These are phyloP conservation scores for Catocala fraxini DNA, from an alignment of 2,888 invertebrate species.

Conservation along the genomic window DNA sequence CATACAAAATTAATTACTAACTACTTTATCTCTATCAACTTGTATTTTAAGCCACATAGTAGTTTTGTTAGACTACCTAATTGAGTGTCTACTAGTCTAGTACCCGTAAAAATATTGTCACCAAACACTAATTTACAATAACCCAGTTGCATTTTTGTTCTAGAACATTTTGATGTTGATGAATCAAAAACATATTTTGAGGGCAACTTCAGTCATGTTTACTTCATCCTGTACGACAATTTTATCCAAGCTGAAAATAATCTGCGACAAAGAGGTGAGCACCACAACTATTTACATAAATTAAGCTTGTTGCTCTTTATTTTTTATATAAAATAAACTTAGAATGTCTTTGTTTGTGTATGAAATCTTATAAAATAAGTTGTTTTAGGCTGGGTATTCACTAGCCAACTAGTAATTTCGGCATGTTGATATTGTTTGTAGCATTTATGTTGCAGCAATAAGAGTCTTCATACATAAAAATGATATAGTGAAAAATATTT, in stretches of 20 bases:
- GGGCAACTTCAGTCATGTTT: conserved; percentile 97
- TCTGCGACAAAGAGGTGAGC: conserved; percentile 95
- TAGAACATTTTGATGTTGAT: conserved; percentile 95
- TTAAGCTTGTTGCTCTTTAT: no score
- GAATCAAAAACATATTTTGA: conserved; percentile 98
- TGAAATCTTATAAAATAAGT: background rate
- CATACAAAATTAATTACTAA: no score
- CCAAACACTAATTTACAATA: no score
- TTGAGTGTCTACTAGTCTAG: no score
- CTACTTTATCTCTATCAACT: no score
- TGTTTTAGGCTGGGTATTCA: conserved; percentile 3
- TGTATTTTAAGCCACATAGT: no score
- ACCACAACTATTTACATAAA: no score
- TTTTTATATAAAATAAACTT: background rate
- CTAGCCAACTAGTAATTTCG: background rate
- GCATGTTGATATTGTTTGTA: background rate
- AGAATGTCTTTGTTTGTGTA: conserved; percentile 29
- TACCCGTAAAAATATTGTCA: no score
- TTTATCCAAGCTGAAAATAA: conserved; percentile 97
- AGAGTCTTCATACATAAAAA: no score
- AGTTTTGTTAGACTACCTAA: no score
- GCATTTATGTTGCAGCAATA: background rate
- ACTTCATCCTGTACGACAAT: conserved; percentile 97
- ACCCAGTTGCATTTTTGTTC: conserved; percentile 57
- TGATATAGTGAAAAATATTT: no score